Conservation (phyloP, 1,140 invertebrate genomes). For the Pogonomyrmex barbatus region DNA sequence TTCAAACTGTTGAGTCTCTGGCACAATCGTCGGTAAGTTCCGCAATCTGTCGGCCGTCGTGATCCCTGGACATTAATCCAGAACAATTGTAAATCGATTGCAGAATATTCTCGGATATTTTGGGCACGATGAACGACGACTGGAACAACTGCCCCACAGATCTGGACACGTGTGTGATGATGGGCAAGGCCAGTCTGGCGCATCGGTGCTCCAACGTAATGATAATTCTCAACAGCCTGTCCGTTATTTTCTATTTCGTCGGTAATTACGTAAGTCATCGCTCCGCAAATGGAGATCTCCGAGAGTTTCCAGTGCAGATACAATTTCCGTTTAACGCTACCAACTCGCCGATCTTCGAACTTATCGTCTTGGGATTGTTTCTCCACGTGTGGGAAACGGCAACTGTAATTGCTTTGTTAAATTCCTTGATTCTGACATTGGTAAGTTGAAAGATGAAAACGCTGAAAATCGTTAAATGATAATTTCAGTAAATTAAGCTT, state of each 20-base stretch:
- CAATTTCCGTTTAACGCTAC: conserved; percentile 56
- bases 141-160: conserved; percentile 14
- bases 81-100: neutral
- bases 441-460: conserved; percentile 34
- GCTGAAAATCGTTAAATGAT: neutral
- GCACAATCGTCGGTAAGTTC: conserved; percentile 46
- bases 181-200: conserved; percentile 25
- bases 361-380: conserved; percentile 29
- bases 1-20: conserved; percentile 25
- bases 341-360: conserved; percentile 51
- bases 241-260: neutral
- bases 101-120: conserved; percentile 44
- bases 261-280: neutral
- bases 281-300: neutral
- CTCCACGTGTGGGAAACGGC: conserved; percentile 24
- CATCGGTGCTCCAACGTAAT: conserved; percentile 33
- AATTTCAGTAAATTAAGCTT: neutral
- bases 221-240: neutral
- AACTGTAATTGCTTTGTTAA: conserved; percentile 42
- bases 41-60: too few relatives aligned
- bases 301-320: conserved; percentile 48
- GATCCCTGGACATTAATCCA: neutral
- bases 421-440: conserved; percentile 46
- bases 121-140: conserved; percentile 47
- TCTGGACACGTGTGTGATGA: conserved; percentile 10